Evolutionary conservation across 1,140 invertebrate genomes (phyloP).

Genomic region (Nasonia longicornis): DNA sequence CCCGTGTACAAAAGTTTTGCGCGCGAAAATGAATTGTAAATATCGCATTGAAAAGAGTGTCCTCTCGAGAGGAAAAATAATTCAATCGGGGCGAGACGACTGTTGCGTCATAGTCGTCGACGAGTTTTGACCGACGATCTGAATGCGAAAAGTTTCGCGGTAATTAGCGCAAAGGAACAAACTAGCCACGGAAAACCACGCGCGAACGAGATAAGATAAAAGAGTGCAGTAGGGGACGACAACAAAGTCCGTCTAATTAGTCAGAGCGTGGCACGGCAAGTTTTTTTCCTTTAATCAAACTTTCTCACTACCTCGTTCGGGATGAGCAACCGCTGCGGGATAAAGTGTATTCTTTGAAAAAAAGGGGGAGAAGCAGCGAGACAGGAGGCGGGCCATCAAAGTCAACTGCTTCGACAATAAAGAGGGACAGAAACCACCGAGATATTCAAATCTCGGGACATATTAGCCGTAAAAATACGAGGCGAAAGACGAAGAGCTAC

Average conservation of each 20-base stretch:
- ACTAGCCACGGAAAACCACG: neutral
- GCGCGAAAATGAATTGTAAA: neutral
- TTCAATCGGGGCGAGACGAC: neutral
- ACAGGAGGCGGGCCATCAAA: neutral
- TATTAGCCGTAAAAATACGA: conserved; percentile 27
- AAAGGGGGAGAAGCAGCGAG: neutral
- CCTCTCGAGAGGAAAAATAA: neutral
- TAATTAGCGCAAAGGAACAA: neutral
- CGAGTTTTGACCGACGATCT: neutral
- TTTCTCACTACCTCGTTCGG: conserved; percentile 17
- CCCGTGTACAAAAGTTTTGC: neutral
- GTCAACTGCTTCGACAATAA: conserved; percentile 4
- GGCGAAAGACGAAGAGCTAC: too few relatives aligned
- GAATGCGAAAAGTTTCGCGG: neutral
- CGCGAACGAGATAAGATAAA: conserved; percentile 6
- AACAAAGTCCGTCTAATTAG: conserved; percentile 30
- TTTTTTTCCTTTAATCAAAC: conserved; percentile 44
- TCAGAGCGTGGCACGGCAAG: neutral
- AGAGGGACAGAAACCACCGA: neutral
- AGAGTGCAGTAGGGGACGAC: neutral
- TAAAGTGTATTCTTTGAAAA: neutral
- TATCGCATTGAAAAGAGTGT: neutral
- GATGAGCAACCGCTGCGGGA: neutral
- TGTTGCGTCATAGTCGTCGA: too few relatives aligned
- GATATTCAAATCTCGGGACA: conserved; percentile 25